Percentiles rank a stretch among this genome's conserved stretches.
Evolutionary conservation across 2,888 invertebrate species (phyloP).

Genomic region (Pammene fasciana): DNA sequence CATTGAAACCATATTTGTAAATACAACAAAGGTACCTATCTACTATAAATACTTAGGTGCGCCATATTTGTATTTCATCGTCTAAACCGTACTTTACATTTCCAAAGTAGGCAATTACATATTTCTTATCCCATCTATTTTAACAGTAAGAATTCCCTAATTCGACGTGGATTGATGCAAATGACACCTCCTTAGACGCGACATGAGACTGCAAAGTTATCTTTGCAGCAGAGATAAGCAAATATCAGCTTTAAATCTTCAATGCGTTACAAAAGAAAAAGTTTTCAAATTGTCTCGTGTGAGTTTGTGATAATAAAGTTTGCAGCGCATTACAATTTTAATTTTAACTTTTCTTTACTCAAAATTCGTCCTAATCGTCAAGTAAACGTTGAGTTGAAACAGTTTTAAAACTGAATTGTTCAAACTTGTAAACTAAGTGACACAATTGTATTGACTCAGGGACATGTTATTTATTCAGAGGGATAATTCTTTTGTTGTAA

Average conservation of each 20-base stretch:
- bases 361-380: slow-evolving; percentile 41
- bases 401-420: neutral
- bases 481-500: slow-evolving; percentile 50
- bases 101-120: slow-evolving; percentile 53
- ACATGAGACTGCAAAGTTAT: slow-evolving; percentile 45
- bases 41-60: too few species aligned
- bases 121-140: slow-evolving; percentile 60
- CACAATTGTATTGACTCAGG: slow-evolving; percentile 75
- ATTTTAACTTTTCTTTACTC: neutral
- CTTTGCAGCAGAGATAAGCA: slow-evolving; percentile 8
- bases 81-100: neutral
- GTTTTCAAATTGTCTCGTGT: neutral
- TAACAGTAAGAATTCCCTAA: slow-evolving; percentile 70
- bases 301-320: slow-evolving; percentile 15
- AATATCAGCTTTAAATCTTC: neutral
- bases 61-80: neutral
- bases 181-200: slow-evolving; percentile 69
- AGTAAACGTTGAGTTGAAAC: neutral
- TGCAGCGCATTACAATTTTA: neutral
- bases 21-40: too few species aligned
- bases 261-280: neutral
- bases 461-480: slow-evolving; percentile 71
- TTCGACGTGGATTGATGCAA: slow-evolving; percentile 77
- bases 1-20: too few species aligned
- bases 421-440: slow-evolving; percentile 51